These are phyloP conservation scores for Priocnemis perturbator DNA, from an alignment of 2,888 invertebrate genomes.

Conservation along the genomic window DNA sequence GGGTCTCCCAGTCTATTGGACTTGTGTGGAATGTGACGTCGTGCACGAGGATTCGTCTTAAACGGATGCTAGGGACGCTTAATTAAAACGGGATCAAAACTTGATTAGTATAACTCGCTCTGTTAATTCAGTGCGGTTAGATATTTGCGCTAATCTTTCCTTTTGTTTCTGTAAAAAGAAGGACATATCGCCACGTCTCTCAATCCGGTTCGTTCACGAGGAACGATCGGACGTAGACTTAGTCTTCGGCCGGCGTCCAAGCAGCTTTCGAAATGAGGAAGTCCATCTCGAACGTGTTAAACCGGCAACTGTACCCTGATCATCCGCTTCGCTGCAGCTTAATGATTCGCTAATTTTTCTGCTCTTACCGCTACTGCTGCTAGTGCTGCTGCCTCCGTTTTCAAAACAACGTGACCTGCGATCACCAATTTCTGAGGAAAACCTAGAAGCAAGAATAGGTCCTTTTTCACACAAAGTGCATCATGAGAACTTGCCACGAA, in stretches of 20 bases:
- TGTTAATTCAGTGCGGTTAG: too few relatives aligned
- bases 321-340: constrained; percentile 53
- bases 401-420: constrained; percentile 71
- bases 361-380: constrained; percentile 57
- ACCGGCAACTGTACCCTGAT: constrained; percentile 65
- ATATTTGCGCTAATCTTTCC: too few relatives aligned
- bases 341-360: constrained; percentile 56
- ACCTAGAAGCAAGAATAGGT: constrained; percentile 52
- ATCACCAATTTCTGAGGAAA: constrained; percentile 72
- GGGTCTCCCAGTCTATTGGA: constrained; percentile 21
- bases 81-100: constrained; percentile 10
- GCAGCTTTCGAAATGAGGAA: constrained; percentile 79
- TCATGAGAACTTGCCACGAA: too few relatives aligned
- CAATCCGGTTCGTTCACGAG: constrained; percentile 29
- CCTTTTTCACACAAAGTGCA: neutral
- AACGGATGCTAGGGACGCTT: constrained; percentile 18
- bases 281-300: constrained; percentile 79
- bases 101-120: neutral
- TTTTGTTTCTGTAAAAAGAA: too few relatives aligned
- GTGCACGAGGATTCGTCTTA: constrained; percentile 3
- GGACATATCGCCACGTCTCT: too few relatives aligned
- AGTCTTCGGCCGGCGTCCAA: constrained; percentile 67
- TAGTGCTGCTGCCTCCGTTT: constrained; percentile 68
- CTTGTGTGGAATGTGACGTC: constrained; percentile 40
- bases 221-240: constrained; percentile 57